Evolutionary conservation across 2,113 vertebrate genomes (phyloP), one percentile per base, ranked within the genome.

Genomic region (Oryzias curvinotus): DNA sequence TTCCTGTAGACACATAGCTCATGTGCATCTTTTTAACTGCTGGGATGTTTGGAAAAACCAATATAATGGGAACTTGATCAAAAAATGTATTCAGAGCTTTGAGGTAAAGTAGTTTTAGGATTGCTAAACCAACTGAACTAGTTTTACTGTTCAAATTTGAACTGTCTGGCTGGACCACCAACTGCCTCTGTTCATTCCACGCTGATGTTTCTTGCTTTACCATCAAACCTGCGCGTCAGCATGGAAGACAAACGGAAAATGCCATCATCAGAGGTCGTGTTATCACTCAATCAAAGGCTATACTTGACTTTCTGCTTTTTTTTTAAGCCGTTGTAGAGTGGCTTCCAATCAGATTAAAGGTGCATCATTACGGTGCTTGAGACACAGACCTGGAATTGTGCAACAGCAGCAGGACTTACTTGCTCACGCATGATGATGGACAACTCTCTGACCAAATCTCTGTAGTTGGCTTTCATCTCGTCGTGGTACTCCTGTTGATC

Each of bases 401-500:
- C 19, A 18, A 52, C 50, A 28, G 8, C 52, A 5, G 19, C 16
- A 14, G 49, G 64, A 88, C 73, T 73, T 83, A 99, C 97, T 84
- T 95, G 96, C 73, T 98, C 97, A 12, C 93, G 95, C 96, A 98
- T 98, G 88, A 99, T 98, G 91, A 95, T 93, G 23, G 96, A 97
- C 55, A 99, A 94, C 80, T 98, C 95, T 87, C 93, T 94, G 43
- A 93, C 93, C 77, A 98, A 93, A 75, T 99, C 96, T 84, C 96
- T 92, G 75, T 98, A 98, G 88, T 94, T 99, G 46, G 95, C 94
- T 75, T 99, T 99, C 95, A 98, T 98, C 89, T 98, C 96, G 58
- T 98, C 96, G 68, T 99, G 96, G 78, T 98, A 99, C 82, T 99
- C 96, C 78, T 98, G 85, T 67, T 98, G 97, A 87, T 98, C 97